Conservation (phyloP, 2,113 vertebrate species). For the Lepisosteus oculatus region DNA sequence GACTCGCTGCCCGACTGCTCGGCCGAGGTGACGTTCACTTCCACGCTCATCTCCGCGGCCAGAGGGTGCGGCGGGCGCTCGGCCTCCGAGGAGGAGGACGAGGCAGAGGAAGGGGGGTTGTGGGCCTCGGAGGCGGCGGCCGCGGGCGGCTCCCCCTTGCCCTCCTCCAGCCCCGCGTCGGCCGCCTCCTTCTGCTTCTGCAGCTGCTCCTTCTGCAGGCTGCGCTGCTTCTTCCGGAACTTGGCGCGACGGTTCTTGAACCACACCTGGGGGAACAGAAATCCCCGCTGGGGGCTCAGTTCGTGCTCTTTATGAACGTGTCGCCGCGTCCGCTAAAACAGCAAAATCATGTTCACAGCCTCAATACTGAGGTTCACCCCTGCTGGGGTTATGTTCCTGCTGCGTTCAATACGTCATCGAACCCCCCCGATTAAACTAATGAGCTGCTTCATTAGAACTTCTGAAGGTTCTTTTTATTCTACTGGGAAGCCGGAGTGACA, state of each 20-base stretch:
- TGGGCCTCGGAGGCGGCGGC: slow-evolving; percentile 51
- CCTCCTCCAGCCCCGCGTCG: slow-evolving; percentile 64
- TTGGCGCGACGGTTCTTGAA: slow-evolving; percentile 98
- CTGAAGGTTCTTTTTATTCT: neutral
- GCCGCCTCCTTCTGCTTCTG: slow-evolving; percentile 93
- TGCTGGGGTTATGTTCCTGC: too few species aligned
- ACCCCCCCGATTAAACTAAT: too few species aligned
- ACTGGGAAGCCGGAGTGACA: neutral
- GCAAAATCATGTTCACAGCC: too few species aligned
- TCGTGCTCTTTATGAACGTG: too few species aligned
- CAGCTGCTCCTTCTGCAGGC: slow-evolving; percentile 95
- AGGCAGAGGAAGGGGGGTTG: slow-evolving; percentile 47
- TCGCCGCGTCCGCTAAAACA: too few species aligned
- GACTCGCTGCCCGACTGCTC: slow-evolving; percentile 92
- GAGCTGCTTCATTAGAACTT: slow-evolving; percentile 1
- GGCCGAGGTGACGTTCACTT: slow-evolving; percentile 87
- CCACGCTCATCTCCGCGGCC: slow-evolving; percentile 66
- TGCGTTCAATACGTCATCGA: too few species aligned
- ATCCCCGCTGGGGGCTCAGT: too few species aligned
- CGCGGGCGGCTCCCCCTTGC: slow-evolving; percentile 54
- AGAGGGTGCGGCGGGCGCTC: slow-evolving; percentile 62
- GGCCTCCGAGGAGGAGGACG: slow-evolving; percentile 60
- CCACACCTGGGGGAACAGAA: slow-evolving; percentile 77
- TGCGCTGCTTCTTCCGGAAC: slow-evolving; percentile 97
- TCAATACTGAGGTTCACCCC: too few species aligned